Conservation (phyloP, 2,888 invertebrate genomes). For the Girardia tigrina region DNA sequence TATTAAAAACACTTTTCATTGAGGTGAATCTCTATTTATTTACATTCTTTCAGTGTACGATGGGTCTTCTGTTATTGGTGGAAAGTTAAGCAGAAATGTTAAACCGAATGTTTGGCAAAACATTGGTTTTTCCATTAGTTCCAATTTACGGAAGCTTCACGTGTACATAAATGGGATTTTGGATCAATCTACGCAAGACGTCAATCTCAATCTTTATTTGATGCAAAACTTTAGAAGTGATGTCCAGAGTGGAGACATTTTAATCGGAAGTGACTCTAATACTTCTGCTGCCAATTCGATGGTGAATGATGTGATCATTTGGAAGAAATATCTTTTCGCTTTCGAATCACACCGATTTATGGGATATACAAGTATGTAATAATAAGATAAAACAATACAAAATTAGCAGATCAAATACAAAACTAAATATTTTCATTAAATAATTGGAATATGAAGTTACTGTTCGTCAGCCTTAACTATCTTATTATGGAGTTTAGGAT, state of each 20-base stretch:
- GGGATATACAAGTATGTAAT: constrained; percentile 30
- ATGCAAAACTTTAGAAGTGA: not conserved
- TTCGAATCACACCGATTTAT: constrained; percentile 32
- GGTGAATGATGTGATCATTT: constrained; percentile 34
- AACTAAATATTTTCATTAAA: too few relatives aligned
- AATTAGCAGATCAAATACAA: too few relatives aligned
- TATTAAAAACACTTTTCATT: not conserved
- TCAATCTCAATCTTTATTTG: not conserved
- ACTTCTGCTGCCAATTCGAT: not conserved
- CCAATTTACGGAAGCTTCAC: not conserved
- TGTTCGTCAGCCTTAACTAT: too few relatives aligned
- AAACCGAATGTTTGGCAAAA: not conserved
- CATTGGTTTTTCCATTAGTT: not conserved
- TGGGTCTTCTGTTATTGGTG: not conserved
- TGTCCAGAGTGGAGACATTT: not conserved
- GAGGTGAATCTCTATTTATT: not conserved
- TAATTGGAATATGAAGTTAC: too few relatives aligned
- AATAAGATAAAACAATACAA: too few relatives aligned
- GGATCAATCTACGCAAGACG: not conserved
- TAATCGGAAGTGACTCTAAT: constrained; percentile 16
- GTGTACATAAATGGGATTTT: constrained; percentile 20
- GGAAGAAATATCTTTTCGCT: constrained; percentile 29
- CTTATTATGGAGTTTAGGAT: too few relatives aligned
- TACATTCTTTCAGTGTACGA: not conserved
- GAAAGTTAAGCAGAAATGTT: not conserved